Percentiles rank a stretch among this genome's conserved stretches.
phyloP scores from a whole-genome alignment of 2,888 invertebrate genomes.

The Timema cristinae region DNA sequence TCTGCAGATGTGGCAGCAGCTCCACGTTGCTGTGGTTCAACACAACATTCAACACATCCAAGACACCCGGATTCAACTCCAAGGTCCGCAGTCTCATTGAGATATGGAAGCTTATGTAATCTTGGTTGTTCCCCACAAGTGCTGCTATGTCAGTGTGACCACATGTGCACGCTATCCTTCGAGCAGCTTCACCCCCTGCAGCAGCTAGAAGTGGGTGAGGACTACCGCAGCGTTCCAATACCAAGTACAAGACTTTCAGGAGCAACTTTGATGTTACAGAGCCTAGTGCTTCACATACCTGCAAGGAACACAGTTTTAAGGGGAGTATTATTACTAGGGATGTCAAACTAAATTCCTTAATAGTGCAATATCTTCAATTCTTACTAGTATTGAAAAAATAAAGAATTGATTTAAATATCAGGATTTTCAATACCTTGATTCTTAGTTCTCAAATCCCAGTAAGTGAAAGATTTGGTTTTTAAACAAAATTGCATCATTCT shows the following conservation, averaged over 20 bases:
- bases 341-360: too few species aligned
- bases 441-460: too few species aligned
- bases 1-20: slow-evolving; percentile 61
- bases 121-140: slow-evolving; percentile 64
- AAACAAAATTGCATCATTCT: too few species aligned
- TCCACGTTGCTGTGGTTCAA: slow-evolving; percentile 64
- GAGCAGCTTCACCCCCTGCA: slow-evolving; percentile 34
- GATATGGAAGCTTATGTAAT: slow-evolving; percentile 62
- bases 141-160: slow-evolving; percentile 52
- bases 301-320: too few species aligned
- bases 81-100: slow-evolving; percentile 54
- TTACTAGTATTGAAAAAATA: too few species aligned
- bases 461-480: too few species aligned
- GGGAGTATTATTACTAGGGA: too few species aligned
- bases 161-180: slow-evolving; percentile 53
- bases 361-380: too few species aligned
- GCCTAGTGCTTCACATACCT: too few species aligned
- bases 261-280: slow-evolving; percentile 49
- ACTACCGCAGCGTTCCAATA: slow-evolving; percentile 60
- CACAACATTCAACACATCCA: slow-evolving; percentile 61
- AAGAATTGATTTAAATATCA: too few species aligned
- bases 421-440: too few species aligned
- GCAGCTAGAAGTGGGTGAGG: slow-evolving; percentile 32
- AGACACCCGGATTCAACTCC: slow-evolving; percentile 24
- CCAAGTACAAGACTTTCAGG: slow-evolving; percentile 60